Conservation (phyloP, 2,888 invertebrate species). For the Bruchidius siliquastri region DNA sequence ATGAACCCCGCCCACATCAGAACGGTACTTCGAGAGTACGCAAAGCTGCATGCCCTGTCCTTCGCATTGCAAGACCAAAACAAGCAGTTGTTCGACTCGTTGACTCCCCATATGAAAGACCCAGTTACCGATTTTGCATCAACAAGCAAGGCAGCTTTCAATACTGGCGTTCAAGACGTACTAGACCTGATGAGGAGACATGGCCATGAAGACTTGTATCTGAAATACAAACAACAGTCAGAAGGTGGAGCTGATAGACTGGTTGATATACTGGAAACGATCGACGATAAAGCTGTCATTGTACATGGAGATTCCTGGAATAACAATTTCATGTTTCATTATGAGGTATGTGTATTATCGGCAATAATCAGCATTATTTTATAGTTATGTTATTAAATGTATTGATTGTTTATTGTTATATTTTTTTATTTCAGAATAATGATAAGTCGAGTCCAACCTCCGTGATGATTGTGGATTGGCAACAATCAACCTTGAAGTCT, state of each 20-base stretch:
- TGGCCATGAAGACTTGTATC: background rate
- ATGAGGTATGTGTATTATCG: constrained; percentile 1
- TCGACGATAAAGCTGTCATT: constrained; percentile 1
- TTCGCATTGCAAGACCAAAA: constrained; percentile 4
- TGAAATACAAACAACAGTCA: background rate
- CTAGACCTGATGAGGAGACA: background rate
- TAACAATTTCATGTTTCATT: constrained; percentile 4
- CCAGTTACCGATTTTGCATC: no score
- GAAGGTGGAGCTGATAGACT: background rate
- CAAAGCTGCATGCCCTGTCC: constrained; percentile 4
- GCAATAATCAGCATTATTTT: no score
- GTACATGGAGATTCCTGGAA: constrained; percentile 7
- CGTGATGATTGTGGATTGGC: no score
- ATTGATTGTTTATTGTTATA: no score
- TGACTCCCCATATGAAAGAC: background rate
- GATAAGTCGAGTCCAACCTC: no score
- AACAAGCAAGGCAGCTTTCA: background rate
- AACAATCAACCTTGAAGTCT: no score
- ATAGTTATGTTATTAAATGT: no score
- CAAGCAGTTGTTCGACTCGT: background rate
- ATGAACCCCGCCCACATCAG: constrained; percentile 1
- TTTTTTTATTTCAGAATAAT: no score
- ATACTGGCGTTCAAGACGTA: background rate
- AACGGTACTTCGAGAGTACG: constrained; percentile 1
- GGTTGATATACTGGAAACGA: background rate